Conservation (phyloP, 2,797 vertebrate genomes). For the Fratercula arctica region DNA sequence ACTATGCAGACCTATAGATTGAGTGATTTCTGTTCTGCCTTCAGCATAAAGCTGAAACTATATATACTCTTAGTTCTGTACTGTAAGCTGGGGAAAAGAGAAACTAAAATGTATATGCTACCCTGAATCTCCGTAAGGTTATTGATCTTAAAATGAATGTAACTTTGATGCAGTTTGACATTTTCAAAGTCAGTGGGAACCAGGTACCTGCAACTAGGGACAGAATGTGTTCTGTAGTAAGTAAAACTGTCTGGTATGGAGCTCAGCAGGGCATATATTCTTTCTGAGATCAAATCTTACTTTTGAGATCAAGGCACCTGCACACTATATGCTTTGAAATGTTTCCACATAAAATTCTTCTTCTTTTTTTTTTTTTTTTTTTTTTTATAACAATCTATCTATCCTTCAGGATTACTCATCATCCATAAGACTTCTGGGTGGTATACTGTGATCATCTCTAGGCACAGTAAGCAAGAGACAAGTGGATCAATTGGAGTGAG, state of each 20-base stretch:
- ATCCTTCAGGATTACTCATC: not conserved
- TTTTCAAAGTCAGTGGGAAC: conserved; percentile 40
- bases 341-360: not conserved
- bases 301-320: not conserved
- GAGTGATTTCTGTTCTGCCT: not conserved
- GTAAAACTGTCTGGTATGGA: not conserved
- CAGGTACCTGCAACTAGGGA: not conserved
- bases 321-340: not conserved
- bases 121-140: not conserved
- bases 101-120: not conserved
- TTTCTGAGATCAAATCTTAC: not conserved
- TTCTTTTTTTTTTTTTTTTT: not conserved
- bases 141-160: conserved; percentile 55
- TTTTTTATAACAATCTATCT: not conserved
- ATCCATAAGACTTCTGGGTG: not conserved
- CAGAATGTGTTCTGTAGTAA: not conserved
- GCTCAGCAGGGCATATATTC: not conserved
- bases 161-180: conserved; percentile 55
- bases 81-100: not conserved
- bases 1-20: not conserved
- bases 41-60: not conserved
- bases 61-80: not conserved
- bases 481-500: not conserved
- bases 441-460: not conserved
- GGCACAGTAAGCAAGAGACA: not conserved